Evolutionary conservation across 35 echinoderm and acorn worm species (phyloP).

Genomic region (Ophioderma brevispina): DNA sequence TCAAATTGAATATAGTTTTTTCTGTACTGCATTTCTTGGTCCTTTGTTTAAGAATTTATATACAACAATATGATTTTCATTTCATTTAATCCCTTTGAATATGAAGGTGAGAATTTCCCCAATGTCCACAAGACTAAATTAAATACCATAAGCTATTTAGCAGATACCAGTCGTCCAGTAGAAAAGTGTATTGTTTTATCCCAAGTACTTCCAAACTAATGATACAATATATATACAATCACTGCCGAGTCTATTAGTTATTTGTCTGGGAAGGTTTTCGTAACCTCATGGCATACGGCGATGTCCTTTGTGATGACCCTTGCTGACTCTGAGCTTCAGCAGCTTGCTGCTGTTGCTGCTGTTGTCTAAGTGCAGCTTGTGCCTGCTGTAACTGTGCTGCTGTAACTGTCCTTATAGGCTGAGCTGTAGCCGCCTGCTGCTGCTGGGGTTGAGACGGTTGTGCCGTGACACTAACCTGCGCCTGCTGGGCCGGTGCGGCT

Average conservation of each 20-base stretch:
- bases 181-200: too few relatives aligned
- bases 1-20: too few relatives aligned
- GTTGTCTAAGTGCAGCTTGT: conserved; percentile 18
- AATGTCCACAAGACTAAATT: too few relatives aligned
- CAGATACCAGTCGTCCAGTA: too few relatives aligned
- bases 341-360: conserved; percentile 24
- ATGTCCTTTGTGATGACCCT: conserved; percentile 47
- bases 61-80: too few relatives aligned
- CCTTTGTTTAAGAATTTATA: too few relatives aligned
- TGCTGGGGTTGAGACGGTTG: neutral
- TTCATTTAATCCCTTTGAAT: too few relatives aligned
- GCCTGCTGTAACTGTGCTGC: conserved; percentile 10
- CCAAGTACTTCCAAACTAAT: too few relatives aligned
- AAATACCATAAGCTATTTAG: too few relatives aligned
- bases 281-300: conserved; percentile 84
- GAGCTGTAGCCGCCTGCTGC: conserved; percentile 24
- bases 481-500: neutral
- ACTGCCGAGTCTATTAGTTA: neutral
- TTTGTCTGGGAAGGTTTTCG: conserved; percentile 81
- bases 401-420: neutral
- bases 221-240: too few relatives aligned
- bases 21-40: too few relatives aligned
- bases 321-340: neutral
- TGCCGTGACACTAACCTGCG: neutral
- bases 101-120: too few relatives aligned